Base-by-base conservation (phyloP, 2,888 invertebrate species). In the Polymixis lichenea region DNA sequence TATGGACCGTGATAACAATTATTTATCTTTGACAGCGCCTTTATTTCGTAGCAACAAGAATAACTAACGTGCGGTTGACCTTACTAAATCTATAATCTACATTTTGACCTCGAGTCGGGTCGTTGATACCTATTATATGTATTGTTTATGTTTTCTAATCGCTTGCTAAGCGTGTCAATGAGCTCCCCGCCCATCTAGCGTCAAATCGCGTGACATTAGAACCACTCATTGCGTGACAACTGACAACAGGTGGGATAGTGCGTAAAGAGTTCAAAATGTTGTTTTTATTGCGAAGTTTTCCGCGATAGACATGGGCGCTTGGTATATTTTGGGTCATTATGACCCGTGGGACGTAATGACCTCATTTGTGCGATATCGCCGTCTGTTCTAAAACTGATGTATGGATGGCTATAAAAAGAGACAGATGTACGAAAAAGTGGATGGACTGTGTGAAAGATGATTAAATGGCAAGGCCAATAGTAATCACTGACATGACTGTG, bases 91-190 rank as follows among this genome's bases (percentile, higher is more conserved):
- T 19, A 60, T 51, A 64, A 22, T 61, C 4, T 4, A 46, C 15
- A 25, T 60, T 62, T 69, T 28, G 66, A 75, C 82, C 83, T 68
- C 49, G 64, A 65, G 4, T n/a, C 0, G 28, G 70, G 51, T 79
- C 62, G 25, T 80, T 77, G 65, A 46, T 28, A 38, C n/a, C 32
- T 70, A 77, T 75, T 78, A 79, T 28, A 67, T 65, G 67, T 74
- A 66, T 76, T 81, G 75, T 85, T 86, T 86, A 86, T 82, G 78
- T 84, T 85, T 86, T 77, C 70, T 78, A 80, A 76, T 74, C 69
- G 71, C 43, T 65, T 28, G 28, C 46, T 64, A 65, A 75, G 75
- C 78, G 80, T 85, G 81, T 85, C 75, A 87, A 82, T 82, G 77
- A 66, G 75, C 65, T 76, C 72, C 43, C 25, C 66, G 58, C 71